These are phyloP conservation scores for Tetragonisca angustula DNA, from an alignment of 2,888 invertebrate species.

Conservation along the genomic window DNA sequence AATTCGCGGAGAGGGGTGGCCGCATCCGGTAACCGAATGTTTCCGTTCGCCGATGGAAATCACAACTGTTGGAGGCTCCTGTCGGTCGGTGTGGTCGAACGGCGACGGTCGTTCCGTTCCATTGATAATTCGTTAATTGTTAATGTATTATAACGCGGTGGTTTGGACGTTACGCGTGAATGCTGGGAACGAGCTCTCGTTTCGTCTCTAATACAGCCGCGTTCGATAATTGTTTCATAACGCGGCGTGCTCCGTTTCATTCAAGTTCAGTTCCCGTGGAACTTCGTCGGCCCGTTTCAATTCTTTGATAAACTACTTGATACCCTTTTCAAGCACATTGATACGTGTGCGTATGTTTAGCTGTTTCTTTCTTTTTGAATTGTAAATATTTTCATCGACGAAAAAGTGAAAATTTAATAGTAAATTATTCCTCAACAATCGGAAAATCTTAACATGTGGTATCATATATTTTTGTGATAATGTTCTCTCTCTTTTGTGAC, in stretches of 20 bases:
- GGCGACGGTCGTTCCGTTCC: slow-evolving; percentile 59
- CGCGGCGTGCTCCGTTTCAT: slow-evolving; percentile 25
- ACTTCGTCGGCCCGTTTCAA: not conserved
- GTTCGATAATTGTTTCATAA: slow-evolving; percentile 64
- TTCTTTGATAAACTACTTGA: not conserved
- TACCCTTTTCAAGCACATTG: not conserved
- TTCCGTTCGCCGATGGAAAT: slow-evolving; percentile 47
- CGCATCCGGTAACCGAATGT: slow-evolving; percentile 39
- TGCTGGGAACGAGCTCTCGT: slow-evolving; percentile 4
- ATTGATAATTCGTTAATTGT: slow-evolving; percentile 72
- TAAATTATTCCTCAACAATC: too few relatives aligned
- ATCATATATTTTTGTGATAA: too few relatives aligned
- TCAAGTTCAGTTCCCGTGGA: slow-evolving; percentile 13
- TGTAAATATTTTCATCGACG: too few relatives aligned
- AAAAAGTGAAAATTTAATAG: too few relatives aligned
- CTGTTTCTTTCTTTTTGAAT: too few relatives aligned
- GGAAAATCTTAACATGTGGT: too few relatives aligned
- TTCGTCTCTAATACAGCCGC: slow-evolving; percentile 14
- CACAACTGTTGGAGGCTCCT: slow-evolving; percentile 48
- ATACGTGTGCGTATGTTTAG: too few relatives aligned
- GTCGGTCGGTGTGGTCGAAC: slow-evolving; percentile 30
- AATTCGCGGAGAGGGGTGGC: not conserved
- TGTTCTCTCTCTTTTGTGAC: too few relatives aligned
- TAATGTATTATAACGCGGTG: slow-evolving; percentile 65
- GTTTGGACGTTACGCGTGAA: slow-evolving; percentile 32